Conservation (phyloP, 2,113 vertebrate genomes). For the Siphamia tubifer region DNA sequence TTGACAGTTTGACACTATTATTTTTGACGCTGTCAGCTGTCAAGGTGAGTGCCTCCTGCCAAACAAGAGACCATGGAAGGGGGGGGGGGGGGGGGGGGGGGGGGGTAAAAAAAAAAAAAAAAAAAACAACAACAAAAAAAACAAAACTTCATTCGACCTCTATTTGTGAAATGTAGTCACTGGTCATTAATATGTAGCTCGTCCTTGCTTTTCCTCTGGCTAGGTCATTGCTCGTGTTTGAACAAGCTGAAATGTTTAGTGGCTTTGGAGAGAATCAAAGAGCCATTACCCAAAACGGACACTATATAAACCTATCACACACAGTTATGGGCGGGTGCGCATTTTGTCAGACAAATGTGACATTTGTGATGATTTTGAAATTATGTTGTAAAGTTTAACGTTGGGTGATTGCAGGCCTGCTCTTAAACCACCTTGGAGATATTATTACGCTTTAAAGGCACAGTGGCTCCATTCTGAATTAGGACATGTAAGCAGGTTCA, state of each 20-base stretch:
- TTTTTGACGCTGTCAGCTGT: conserved; percentile 84
- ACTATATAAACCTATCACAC: neutral
- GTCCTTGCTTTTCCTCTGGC: conserved; percentile 73
- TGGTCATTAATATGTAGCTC: conserved; percentile 61
- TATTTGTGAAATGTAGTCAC: conserved; percentile 20
- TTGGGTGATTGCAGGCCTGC: conserved; percentile 61
- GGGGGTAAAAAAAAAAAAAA: no score
- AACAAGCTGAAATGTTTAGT: conserved; percentile 49
- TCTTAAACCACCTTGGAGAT: conserved; percentile 68
- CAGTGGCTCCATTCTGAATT: conserved; percentile 69
- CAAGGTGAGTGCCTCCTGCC: conserved; percentile 76
- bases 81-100: no score
- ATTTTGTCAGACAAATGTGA: neutral
- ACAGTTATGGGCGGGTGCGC: conserved; percentile 8
- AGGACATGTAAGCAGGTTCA: conserved; percentile 66
- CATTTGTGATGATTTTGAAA: conserved; percentile 8
- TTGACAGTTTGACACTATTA: conserved; percentile 83
- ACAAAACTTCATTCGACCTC: conserved; percentile 5
- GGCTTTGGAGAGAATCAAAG: conserved; percentile 43
- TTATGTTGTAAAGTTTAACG: conserved; percentile 55
- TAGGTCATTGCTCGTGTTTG: conserved; percentile 76
- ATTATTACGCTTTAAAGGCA: conserved; percentile 79
- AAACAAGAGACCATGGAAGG: neutral
- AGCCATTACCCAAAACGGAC: conserved; percentile 52
- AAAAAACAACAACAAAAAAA: no score